phyloP scores from a whole-genome alignment of 2,888 invertebrate genomes.

The Allygus modestus region DNA sequence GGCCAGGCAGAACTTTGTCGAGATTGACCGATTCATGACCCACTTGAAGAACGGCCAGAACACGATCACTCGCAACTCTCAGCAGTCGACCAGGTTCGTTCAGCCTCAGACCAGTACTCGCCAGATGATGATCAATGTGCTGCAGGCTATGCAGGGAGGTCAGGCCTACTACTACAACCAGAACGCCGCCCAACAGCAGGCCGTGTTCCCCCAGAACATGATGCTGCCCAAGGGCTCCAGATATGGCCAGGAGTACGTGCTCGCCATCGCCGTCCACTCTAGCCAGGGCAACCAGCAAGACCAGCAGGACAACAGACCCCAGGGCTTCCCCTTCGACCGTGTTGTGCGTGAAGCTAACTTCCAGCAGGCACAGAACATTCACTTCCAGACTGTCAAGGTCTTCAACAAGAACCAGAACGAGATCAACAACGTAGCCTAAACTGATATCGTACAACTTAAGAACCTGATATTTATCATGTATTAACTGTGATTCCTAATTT shows the following conservation, averaged over 20 bases:
- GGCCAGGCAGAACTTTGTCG: conserved; percentile 79
- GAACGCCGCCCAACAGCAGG: conserved; percentile 8
- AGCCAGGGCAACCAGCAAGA: conserved; percentile 75
- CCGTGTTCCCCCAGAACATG: conserved; percentile 68
- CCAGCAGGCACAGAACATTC: conserved; percentile 82
- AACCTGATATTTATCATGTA: too few species aligned
- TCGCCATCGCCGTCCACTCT: conserved; percentile 76
- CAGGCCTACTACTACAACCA: conserved; percentile 39
- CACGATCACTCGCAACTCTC: conserved; percentile 82
- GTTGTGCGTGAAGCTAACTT: conserved; percentile 78
- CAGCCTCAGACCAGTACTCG: conserved; percentile 82
- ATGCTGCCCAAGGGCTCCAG: conserved; percentile 62
- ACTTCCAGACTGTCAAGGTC: conserved; percentile 79
- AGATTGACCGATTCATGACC: conserved; percentile 81
- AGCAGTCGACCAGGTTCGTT: conserved; percentile 81
- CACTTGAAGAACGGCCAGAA: conserved; percentile 81
- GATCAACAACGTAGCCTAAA: conserved; percentile 62
- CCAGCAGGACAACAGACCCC: conserved; percentile 79
- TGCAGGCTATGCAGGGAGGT: conserved; percentile 36
- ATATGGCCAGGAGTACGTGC: conserved; percentile 74
- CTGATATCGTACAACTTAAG: too few species aligned
- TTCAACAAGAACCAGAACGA: conserved; percentile 79
- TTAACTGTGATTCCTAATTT: too few species aligned
- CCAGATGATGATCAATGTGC: conserved; percentile 15
- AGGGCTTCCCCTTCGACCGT: conserved; percentile 87